phyloP scores from a whole-genome alignment of 2,888 invertebrate genomes.

The Punctoribates punctum region DNA sequence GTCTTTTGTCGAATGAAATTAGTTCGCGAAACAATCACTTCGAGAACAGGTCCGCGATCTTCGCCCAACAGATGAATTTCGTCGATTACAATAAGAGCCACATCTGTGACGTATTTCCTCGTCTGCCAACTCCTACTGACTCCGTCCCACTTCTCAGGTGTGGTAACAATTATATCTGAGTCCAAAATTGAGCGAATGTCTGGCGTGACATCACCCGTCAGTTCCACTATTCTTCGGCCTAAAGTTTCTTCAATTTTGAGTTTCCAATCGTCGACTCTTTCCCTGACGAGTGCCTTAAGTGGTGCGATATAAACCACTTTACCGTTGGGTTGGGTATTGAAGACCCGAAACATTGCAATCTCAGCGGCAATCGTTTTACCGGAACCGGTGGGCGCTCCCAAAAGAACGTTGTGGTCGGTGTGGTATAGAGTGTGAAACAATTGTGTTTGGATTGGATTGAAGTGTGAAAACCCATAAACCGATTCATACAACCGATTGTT shows the following conservation, averaged over 20 bases:
- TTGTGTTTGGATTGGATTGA: slow-evolving; percentile 98
- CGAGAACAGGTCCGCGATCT: slow-evolving; percentile 66
- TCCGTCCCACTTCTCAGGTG: slow-evolving; percentile 99
- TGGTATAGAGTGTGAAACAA: slow-evolving; percentile 94
- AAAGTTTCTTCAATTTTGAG: slow-evolving; percentile 68
- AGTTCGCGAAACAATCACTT: slow-evolving; percentile 95
- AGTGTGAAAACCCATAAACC: slow-evolving; percentile 85
- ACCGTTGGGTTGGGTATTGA: slow-evolving; percentile 68
- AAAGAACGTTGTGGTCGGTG: slow-evolving; percentile 83
- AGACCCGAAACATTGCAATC: slow-evolving; percentile 89
- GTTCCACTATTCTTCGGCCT: slow-evolving; percentile 80
- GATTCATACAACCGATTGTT: slow-evolving; percentile 71
- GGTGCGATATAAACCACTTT: slow-evolving; percentile 95
- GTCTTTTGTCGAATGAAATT: slow-evolving; percentile 85
- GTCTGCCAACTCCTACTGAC: slow-evolving; percentile 98
- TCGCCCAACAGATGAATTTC: slow-evolving; percentile 91
- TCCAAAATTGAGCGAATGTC: slow-evolving; percentile 75
- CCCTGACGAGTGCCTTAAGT: slow-evolving; percentile 92
- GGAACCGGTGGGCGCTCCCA: slow-evolving; percentile 94
- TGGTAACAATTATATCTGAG: slow-evolving; percentile 93
- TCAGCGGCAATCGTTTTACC: slow-evolving; percentile 99
- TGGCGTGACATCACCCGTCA: slow-evolving; percentile 89
- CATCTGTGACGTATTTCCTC: slow-evolving; percentile 80
- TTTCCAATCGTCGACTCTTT: slow-evolving; percentile 94
- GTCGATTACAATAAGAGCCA: slow-evolving; percentile 89